A percentile compares a stretch with the other conserved stretches of the same genome.
These are phyloP conservation scores for Halichoeres trimaculatus DNA, from an alignment of 2,113 vertebrate genomes.

Conservation along the genomic window DNA sequence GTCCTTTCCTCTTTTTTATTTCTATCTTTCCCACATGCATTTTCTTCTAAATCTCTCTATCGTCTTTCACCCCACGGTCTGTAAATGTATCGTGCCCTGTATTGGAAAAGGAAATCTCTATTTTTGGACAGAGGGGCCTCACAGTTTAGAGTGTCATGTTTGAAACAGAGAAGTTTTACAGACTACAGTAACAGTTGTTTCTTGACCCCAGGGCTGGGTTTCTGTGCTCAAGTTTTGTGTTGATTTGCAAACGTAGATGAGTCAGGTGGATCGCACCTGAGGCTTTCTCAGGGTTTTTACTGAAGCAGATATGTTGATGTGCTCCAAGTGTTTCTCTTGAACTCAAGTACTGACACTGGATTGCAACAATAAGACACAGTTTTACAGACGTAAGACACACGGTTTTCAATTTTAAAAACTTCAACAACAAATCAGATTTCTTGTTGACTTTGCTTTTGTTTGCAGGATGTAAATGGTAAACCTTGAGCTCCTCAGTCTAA, in stretches of 20 bases:
- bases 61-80: constrained; percentile 70
- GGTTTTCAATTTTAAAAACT: too few relatives aligned
- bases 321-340: not conserved
- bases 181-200: constrained; percentile 29
- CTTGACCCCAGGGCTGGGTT: constrained; percentile 52
- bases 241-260: constrained; percentile 51
- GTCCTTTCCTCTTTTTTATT: constrained; percentile 54
- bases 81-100: constrained; percentile 43
- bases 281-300: constrained; percentile 45
- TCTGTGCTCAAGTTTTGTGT: constrained; percentile 53
- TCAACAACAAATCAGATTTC: too few relatives aligned
- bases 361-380: too few relatives aligned
- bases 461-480: too few relatives aligned
- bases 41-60: constrained; percentile 65
- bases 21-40: constrained; percentile 67
- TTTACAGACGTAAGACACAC: too few relatives aligned
- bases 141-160: constrained; percentile 64
- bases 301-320: constrained; percentile 23
- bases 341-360: not conserved
- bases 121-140: constrained; percentile 44
- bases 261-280: constrained; percentile 50
- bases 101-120: constrained; percentile 37
- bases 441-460: too few relatives aligned
- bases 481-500: too few relatives aligned
- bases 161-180: constrained; percentile 67